Evolutionary conservation across 2,797 vertebrate genomes (phyloP).

Genomic region (Decapterus maruadsi): DNA sequence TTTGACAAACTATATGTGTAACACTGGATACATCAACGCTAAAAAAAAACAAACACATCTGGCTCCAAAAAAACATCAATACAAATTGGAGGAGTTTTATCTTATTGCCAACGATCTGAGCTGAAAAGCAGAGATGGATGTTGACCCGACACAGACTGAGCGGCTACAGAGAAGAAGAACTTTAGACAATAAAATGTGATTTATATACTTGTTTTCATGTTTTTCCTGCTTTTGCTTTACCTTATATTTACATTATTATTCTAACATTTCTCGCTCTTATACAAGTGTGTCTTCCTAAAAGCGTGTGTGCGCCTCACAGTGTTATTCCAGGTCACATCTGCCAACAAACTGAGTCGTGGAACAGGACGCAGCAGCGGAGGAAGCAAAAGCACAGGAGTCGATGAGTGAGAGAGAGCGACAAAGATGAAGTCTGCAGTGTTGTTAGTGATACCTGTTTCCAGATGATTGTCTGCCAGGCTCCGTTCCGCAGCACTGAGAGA

Average conservation of each 20-base stretch:
- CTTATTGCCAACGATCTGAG: conserved; percentile 22
- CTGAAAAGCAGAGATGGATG: conserved; percentile 1
- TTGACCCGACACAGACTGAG: conserved; percentile 12
- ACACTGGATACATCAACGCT: conserved; percentile 2
- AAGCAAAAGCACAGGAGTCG: conserved; percentile 22
- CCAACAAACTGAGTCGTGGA: not conserved
- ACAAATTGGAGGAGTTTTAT: conserved; percentile 20
- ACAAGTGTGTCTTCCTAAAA: not conserved
- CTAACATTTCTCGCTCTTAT: not conserved
- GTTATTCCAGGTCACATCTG: not conserved
- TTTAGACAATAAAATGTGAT: not conserved
- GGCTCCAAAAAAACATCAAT: conserved; percentile 16
- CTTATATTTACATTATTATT: not conserved
- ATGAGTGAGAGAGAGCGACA: conserved; percentile 37
- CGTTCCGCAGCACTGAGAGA: conserved; percentile 93
- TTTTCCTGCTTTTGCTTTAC: not conserved
- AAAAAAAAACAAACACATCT: conserved; percentile 9
- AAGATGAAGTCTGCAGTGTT: conserved; percentile 28
- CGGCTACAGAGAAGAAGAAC: not conserved
- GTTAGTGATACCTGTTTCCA: conserved; percentile 95
- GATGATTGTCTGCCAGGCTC: conserved; percentile 95
- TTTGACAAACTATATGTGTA: not conserved
- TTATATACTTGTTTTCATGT: not conserved
- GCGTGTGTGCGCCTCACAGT: not conserved
- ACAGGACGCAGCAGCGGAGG: not conserved